Conservation (phyloP, 2,888 invertebrate genomes). For the Pyrocoelia pectoralis region DNA sequence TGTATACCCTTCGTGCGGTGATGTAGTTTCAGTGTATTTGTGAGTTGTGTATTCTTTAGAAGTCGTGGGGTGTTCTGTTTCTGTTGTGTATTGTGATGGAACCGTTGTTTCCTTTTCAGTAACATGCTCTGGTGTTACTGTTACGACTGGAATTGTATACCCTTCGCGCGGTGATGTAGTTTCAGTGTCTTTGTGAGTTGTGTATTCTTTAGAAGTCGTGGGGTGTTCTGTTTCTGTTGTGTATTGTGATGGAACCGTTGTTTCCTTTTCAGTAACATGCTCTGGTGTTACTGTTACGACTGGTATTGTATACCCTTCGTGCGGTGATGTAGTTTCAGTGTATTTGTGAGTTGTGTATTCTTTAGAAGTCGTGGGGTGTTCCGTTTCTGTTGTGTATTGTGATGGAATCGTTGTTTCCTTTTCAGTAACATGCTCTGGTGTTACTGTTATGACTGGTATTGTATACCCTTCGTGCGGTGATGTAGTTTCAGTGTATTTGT, state of each 20-base stretch:
- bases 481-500: neutral
- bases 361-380: neutral
- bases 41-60: neutral
- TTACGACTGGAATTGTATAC: neutral
- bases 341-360: neutral
- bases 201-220: neutral
- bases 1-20: neutral
- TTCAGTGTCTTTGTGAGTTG: neutral
- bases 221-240: neutral
- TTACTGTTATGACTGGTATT: neutral
- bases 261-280: neutral
- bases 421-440: neutral
- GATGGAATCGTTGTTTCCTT: neutral
- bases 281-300: neutral
- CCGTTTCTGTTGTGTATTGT: neutral
- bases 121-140: slow-evolving; percentile 1
- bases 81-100: neutral
- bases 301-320: slow-evolving; percentile 4
- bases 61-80: neutral
- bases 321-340: neutral
- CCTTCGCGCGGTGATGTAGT: neutral
- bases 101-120: neutral
- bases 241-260: neutral
- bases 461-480: slow-evolving; percentile 3
- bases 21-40: neutral